Evolutionary conservation across 1,140 invertebrate species (phyloP).

Genomic region (Drosophila auraria): DNA sequence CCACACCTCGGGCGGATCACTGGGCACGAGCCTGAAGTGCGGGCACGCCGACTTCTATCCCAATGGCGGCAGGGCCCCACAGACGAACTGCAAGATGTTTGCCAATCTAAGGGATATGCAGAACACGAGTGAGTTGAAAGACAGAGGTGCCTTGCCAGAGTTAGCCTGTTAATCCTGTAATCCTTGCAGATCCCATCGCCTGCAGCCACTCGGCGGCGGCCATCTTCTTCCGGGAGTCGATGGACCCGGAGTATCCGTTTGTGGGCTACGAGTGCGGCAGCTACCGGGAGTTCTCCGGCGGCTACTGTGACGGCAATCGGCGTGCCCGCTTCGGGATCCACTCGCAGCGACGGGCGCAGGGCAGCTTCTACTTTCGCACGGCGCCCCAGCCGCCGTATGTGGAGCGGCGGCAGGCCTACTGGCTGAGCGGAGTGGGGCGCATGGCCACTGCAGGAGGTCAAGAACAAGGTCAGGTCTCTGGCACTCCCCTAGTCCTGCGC

Average conservation of each 20-base stretch:
- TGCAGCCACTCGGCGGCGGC: conserved; percentile 91
- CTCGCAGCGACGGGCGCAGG: conserved; percentile 56
- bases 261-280: conserved; percentile 87
- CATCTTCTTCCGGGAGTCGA: conserved; percentile 89
- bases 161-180: background rate
- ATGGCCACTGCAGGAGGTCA: background rate
- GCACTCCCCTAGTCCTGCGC: conserved; percentile 13
- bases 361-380: conserved; percentile 76
- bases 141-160: background rate
- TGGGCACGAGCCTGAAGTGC: conserved; percentile 90
- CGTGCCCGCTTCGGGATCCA: conserved; percentile 79
- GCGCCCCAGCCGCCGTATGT: conserved; percentile 68
- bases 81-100: conserved; percentile 90
- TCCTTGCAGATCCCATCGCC: conserved; percentile 86
- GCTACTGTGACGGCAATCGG: conserved; percentile 66
- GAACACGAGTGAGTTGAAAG: conserved; percentile 68
- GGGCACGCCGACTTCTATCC: conserved; percentile 96
- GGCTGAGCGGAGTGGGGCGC: conserved; percentile 28
- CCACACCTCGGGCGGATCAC: conserved; percentile 93
- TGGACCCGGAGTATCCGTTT: conserved; percentile 87
- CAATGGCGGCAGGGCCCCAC: conserved; percentile 91
- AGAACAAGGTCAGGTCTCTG: background rate
- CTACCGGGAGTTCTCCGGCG: conserved; percentile 87
- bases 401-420: conserved; percentile 33
- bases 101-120: conserved; percentile 70